Base-by-base conservation (phyloP, 2,113 vertebrate species). In the Charina bottae region DNA sequence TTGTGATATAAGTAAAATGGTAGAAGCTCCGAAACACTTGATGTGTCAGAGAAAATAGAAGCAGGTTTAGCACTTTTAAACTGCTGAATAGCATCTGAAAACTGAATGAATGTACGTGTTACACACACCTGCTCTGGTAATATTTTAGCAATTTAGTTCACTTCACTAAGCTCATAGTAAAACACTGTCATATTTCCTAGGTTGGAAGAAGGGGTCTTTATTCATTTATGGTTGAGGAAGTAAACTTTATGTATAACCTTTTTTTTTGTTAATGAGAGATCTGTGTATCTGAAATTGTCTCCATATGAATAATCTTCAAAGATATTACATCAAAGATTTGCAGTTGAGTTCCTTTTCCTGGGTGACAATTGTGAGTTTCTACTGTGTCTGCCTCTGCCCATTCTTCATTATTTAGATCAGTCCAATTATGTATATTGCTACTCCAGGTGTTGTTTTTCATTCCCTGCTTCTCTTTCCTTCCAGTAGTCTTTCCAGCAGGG, bases 1-100 rank as follows among this genome's bases (percentile, higher is more conserved):
- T 37, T 0, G 0, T 72, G 7, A 9, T 24, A 0, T 28, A n/a
- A 42, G 23, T 89, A 89, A 88, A 92, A 86, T 24, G 37, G n/a
- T 92, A 58, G 91, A 94, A 92, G 64, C 58, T 2, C 37, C 78
- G 37, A 28, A 87, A 78, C 33, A 33, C 33, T 92, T 89, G 2
- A 58, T n/a, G 88, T 89, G n/a, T 46, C 6, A 85, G 46, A 1
- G 19, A 83, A 83, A 64, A 84, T 62, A 87, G 90, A 7, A 53
- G 13, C 83, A 46, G 42, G 21, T 3, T n/a, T 2, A 46, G 15
- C 42, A 90, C 72, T 89, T 62, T 62, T 55, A 89, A 89, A 85
- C 46, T 85, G 59, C 58, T 54, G 72, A 92, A 92, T 23, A 54
- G 46, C 8, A 23, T 64, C 78, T 85, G 58, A 42, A 59, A 64